phyloP scores from a whole-genome alignment of 2,797 vertebrate genomes.

The Pelochelys cantorii region DNA sequence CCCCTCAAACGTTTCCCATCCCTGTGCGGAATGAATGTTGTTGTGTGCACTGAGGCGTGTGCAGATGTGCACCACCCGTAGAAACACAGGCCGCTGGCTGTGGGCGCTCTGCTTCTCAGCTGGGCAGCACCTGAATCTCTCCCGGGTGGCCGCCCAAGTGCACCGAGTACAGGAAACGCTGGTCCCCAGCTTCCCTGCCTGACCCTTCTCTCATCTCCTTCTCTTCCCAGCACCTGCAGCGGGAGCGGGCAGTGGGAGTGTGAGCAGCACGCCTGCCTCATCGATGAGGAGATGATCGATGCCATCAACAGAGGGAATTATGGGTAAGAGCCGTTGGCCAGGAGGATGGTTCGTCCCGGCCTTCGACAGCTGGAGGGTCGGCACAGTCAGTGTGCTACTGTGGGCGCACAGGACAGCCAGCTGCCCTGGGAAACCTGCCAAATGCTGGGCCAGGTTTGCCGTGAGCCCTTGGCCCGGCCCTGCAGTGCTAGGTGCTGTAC shows the following conservation, averaged over 20 bases:
- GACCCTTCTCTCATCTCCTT: not conserved
- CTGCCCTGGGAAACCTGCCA: not conserved
- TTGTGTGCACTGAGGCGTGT: too few relatives aligned
- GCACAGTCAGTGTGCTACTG: not conserved
- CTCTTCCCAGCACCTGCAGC: constrained; percentile 86
- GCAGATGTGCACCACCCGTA: too few relatives aligned
- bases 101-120: too few relatives aligned
- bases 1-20: too few relatives aligned
- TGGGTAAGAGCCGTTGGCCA: constrained; percentile 81
- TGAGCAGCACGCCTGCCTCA: constrained; percentile 90
- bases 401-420: not conserved
- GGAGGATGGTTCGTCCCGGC: not conserved
- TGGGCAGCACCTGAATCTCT: too few relatives aligned
- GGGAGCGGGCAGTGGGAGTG: constrained; percentile 89
- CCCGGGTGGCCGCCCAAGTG: too few relatives aligned
- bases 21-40: too few relatives aligned
- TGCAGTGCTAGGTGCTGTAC: not conserved
- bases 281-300: constrained; percentile 88
- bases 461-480: not conserved
- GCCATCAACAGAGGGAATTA: constrained; percentile 89
- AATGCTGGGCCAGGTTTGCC: not conserved
- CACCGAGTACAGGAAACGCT: too few relatives aligned
- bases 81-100: too few relatives aligned
- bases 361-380: not conserved
- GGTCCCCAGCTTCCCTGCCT: not conserved